A percentile compares a stretch with the other conserved stretches of the same genome.
Evolutionary conservation across 2,113 vertebrate species (phyloP).

Genomic region (Chauna torquata): DNA sequence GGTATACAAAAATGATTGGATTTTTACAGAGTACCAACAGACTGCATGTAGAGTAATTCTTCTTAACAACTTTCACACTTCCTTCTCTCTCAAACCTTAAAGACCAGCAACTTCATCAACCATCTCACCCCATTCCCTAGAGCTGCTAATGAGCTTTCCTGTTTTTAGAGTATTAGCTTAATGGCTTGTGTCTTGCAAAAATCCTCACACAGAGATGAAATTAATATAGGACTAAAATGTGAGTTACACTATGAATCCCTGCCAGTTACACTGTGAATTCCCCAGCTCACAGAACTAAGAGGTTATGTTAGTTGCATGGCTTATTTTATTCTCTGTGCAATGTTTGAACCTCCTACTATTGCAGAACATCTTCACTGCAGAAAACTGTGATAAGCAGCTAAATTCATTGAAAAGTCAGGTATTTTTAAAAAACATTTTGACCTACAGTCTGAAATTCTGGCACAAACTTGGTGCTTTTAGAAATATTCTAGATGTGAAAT

Average conservation of each 20-base stretch:
- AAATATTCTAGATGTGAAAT: constrained; percentile 10
- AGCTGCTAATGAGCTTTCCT: constrained; percentile 47
- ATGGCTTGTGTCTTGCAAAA: neutral
- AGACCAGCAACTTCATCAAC: neutral
- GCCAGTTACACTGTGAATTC: neutral
- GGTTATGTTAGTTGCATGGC: neutral
- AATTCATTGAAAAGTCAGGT: neutral
- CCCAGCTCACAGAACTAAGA: neutral
- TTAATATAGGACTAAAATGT: neutral
- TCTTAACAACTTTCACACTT: neutral
- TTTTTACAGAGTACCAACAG: neutral
- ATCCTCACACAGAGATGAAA: neutral
- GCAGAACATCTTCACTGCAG: neutral
- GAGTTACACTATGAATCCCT: neutral
- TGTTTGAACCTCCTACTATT: neutral
- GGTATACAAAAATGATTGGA: neutral
- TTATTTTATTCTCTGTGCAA: neutral
- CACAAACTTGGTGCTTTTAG: neutral
- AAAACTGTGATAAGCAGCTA: neutral
- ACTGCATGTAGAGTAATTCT: neutral
- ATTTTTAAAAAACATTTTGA: constrained; percentile 2
- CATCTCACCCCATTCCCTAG: neutral
- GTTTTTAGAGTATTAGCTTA: neutral
- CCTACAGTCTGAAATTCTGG: neutral
- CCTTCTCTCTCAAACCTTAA: constrained; percentile 9